phyloP scores from a whole-genome alignment of 2,113 vertebrate genomes.

The Madoqua kirkii region DNA sequence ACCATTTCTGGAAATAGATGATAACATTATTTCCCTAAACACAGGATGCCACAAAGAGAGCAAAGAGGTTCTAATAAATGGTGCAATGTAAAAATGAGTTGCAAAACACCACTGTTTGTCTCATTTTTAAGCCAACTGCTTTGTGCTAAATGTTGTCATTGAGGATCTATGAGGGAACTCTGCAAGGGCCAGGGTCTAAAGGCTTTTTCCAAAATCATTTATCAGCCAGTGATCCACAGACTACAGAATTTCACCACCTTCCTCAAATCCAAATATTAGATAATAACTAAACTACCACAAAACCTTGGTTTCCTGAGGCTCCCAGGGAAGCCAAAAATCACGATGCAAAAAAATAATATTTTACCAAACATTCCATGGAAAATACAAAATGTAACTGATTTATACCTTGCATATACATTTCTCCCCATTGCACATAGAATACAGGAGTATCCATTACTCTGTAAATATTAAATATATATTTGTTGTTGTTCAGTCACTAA shows the following conservation, averaged over 20 bases:
- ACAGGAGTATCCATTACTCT: background rate
- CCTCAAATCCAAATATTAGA: constrained; percentile 66
- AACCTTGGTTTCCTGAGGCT: background rate
- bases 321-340: background rate
- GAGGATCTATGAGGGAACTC: background rate
- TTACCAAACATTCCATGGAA: background rate
- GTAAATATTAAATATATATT: background rate
- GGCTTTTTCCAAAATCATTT: constrained; percentile 50
- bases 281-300: constrained; percentile 25
- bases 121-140: background rate
- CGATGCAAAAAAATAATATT: background rate
- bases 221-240: background rate
- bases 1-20: constrained; percentile 78
- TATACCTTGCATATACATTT: background rate
- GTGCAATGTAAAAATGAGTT: constrained; percentile 58
- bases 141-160: background rate
- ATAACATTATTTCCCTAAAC: constrained; percentile 79
- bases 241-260: constrained; percentile 63
- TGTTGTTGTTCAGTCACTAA: background rate
- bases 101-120: constrained; percentile 24
- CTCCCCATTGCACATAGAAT: background rate
- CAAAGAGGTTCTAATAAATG: constrained; percentile 64
- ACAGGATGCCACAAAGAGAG: constrained; percentile 60
- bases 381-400: constrained; percentile 4
- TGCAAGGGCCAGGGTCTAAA: constrained; percentile 6